These are phyloP conservation scores for Mimachlamys varia DNA, from an alignment of 2,888 invertebrate genomes.

Conservation along the genomic window DNA sequence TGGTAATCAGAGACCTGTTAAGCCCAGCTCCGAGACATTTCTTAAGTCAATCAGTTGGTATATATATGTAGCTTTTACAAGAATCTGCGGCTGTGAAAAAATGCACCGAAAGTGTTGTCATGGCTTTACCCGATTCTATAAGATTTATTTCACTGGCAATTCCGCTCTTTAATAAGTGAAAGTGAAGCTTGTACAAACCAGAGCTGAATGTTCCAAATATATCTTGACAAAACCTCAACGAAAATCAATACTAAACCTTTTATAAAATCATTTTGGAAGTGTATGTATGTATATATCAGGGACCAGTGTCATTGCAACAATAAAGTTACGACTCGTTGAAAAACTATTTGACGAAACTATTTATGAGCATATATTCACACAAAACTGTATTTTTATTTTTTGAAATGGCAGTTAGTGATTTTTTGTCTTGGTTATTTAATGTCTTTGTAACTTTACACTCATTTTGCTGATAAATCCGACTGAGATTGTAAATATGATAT, in stretches of 20 bases:
- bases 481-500: too few relatives aligned
- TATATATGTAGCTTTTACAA: background rate
- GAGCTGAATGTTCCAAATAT: conserved; percentile 18
- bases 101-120: background rate
- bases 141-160: background rate
- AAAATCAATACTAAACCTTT: conserved; percentile 13
- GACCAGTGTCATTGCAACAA: background rate
- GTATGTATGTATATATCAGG: background rate
- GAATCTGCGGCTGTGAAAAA: background rate
- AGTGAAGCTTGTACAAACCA: background rate
- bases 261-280: background rate
- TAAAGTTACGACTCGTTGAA: background rate
- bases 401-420: background rate
- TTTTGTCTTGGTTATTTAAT: background rate
- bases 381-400: background rate
- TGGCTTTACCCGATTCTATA: background rate
- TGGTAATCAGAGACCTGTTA: background rate
- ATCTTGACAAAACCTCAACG: background rate
- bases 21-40: background rate
- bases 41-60: background rate
- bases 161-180: background rate
- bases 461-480: background rate
- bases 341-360: background rate
- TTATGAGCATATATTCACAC: background rate
- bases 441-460: background rate